Percentiles rank a stretch among this genome's conserved stretches.
phyloP scores from a whole-genome alignment of 2,797 vertebrate genomes.

The Tokudaia muenninki region DNA sequence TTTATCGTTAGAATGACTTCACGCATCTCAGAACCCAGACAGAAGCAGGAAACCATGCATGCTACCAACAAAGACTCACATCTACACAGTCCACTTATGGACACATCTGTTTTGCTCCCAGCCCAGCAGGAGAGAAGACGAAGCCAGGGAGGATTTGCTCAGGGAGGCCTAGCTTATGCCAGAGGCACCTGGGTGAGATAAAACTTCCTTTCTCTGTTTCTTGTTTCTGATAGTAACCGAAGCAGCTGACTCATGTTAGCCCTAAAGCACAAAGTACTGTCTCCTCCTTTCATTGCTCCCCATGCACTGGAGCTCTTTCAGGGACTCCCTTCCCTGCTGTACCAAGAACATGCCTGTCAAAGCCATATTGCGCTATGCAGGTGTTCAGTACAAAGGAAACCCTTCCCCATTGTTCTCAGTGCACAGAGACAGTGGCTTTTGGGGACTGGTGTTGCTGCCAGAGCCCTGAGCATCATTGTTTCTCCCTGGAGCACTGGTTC shows the following conservation, averaged over 20 bases:
- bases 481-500: not conserved
- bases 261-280: not conserved
- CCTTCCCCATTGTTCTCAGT: not conserved
- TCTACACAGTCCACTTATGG: not conserved
- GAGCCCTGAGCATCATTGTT: too few species aligned
- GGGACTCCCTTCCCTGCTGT: not conserved
- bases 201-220: not conserved
- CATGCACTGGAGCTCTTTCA: not conserved
- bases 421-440: not conserved
- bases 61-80: not conserved
- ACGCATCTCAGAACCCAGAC: not conserved
- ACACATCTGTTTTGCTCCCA: not conserved
- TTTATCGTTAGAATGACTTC: not conserved
- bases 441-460: not conserved
- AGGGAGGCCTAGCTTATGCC: not conserved
- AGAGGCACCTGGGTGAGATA: not conserved
- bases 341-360: not conserved
- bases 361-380: not conserved
- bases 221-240: not conserved
- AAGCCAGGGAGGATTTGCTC: not conserved
- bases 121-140: not conserved
- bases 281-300: not conserved
- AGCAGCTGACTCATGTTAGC: not conserved
- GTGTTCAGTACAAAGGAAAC: not conserved
- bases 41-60: too few species aligned